phyloP scores from a whole-genome alignment of 2,888 invertebrate species.

The Dryocosmus kuriphilus region DNA sequence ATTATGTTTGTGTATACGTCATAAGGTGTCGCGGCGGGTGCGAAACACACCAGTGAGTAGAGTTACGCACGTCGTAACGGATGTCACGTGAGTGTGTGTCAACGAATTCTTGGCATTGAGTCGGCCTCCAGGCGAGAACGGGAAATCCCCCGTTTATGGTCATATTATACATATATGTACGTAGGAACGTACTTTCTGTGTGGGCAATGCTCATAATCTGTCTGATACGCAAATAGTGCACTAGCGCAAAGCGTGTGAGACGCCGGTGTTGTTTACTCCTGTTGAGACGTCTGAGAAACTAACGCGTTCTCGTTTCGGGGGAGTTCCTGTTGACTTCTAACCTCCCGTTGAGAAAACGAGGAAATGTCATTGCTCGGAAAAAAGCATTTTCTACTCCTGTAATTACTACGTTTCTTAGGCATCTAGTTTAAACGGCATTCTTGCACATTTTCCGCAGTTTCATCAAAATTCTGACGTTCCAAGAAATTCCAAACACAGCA shows the following conservation, averaged over 20 bases:
- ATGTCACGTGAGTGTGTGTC: conserved; percentile 50
- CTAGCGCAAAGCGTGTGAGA: conserved; percentile 12
- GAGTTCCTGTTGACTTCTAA: conserved; percentile 32
- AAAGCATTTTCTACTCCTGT: conserved; percentile 4
- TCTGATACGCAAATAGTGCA: conserved; percentile 18
- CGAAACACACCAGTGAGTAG: conserved; percentile 35
- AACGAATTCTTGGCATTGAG: conserved; percentile 59
- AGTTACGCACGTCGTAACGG: conserved; percentile 13
- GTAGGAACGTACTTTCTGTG: conserved; percentile 6
- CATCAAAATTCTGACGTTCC: neutral
- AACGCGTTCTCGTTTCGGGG: conserved; percentile 34
- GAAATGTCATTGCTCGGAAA: conserved; percentile 6
- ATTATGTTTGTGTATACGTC: conserved; percentile 1
- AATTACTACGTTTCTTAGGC: neutral
- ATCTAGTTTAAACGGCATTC: neutral
- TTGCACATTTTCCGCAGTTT: neutral
- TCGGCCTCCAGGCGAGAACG: conserved; percentile 52
- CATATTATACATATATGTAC: conserved; percentile 12
- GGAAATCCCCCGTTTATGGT: conserved; percentile 50
- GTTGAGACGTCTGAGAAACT: conserved; percentile 28
- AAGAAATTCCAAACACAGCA: neutral
- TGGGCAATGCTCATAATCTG: conserved; percentile 13
- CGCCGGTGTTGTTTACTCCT: conserved; percentile 26
- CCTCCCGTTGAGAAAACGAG: conserved; percentile 32
- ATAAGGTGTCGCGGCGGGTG: conserved; percentile 46